Evolutionary conservation across 1,140 invertebrate species (phyloP).

Genomic region (Aphelenchoides besseyi): DNA sequence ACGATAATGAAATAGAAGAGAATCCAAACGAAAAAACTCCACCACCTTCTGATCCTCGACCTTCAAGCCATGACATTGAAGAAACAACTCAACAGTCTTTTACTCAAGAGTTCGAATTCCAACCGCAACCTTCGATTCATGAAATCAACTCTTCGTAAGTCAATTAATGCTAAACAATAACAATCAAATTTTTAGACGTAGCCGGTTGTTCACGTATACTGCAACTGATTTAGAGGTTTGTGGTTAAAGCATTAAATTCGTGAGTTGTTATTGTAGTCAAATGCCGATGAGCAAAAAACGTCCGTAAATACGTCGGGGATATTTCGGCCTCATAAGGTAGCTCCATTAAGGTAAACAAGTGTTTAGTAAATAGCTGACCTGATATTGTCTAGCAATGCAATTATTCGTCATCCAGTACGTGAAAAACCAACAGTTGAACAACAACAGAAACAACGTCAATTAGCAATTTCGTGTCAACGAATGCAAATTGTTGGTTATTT

Average conservation of each 20-base stretch:
- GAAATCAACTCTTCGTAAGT: neutral
- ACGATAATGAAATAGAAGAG: too few species aligned
- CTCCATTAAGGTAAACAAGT: conserved; percentile 14
- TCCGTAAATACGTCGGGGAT: neutral
- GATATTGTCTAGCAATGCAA: conserved; percentile 11
- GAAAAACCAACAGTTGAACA: conserved; percentile 27
- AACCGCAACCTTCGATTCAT: neutral
- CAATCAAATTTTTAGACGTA: too few species aligned
- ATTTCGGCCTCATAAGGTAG: conserved; percentile 25
- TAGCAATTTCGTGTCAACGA: neutral
- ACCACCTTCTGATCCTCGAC: conserved; percentile 12
- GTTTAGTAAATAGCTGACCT: neutral
- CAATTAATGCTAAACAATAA: neutral
- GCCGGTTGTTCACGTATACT: neutral
- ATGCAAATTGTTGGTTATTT: conserved; percentile 31
- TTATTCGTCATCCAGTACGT: conserved; percentile 8
- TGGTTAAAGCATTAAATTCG: too few species aligned
- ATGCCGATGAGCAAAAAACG: too few species aligned
- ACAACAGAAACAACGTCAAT: conserved; percentile 15
- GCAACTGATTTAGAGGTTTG: neutral
- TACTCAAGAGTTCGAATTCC: neutral
- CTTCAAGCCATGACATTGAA: neutral
- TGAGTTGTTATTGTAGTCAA: too few species aligned
- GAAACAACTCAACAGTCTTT: neutral
- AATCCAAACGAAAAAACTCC: neutral